Conservation (phyloP, 2,113 vertebrate genomes). For the Verasper variegatus region DNA sequence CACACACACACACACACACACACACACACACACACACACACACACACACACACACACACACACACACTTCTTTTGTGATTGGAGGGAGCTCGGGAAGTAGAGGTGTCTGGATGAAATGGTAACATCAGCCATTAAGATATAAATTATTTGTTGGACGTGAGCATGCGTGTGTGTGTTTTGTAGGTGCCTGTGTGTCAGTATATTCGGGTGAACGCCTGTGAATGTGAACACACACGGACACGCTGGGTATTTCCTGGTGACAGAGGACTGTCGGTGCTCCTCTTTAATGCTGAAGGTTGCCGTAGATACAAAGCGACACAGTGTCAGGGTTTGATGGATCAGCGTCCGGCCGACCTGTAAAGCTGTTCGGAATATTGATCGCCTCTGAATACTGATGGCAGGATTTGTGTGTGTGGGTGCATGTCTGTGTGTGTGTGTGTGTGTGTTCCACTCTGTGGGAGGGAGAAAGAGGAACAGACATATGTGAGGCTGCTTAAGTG, state of each 20-base stretch:
- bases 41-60: neutral
- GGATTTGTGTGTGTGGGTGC: slow-evolving; percentile 10
- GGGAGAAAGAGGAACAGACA: slow-evolving; percentile 7
- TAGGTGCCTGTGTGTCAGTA: slow-evolving; percentile 22
- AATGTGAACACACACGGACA: slow-evolving; percentile 22
- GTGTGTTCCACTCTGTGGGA: slow-evolving; percentile 9
- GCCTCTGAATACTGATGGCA: slow-evolving; percentile 58
- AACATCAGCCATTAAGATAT: slow-evolving; percentile 77
- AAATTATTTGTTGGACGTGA: slow-evolving; percentile 65
- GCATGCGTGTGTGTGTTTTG: slow-evolving; percentile 4
- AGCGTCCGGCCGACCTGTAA: slow-evolving; percentile 72
- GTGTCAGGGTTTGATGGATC: slow-evolving; percentile 74
- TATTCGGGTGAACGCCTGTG: slow-evolving; percentile 37
- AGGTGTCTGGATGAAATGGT: slow-evolving; percentile 58
- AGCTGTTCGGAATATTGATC: slow-evolving; percentile 71
- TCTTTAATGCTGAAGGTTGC: slow-evolving; percentile 69
- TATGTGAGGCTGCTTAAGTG: slow-evolving; percentile 21
- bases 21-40: neutral
- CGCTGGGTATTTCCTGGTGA: slow-evolving; percentile 52
- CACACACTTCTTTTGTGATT: slow-evolving; percentile 56
- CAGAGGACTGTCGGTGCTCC: slow-evolving; percentile 42
- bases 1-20: no score
- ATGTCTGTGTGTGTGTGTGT: slow-evolving; percentile 6
- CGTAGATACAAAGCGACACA: slow-evolving; percentile 72
- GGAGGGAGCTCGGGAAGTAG: slow-evolving; percentile 45